Evolutionary conservation across 2,113 vertebrate genomes (phyloP).

Genomic region (Amblyornis subalaris): DNA sequence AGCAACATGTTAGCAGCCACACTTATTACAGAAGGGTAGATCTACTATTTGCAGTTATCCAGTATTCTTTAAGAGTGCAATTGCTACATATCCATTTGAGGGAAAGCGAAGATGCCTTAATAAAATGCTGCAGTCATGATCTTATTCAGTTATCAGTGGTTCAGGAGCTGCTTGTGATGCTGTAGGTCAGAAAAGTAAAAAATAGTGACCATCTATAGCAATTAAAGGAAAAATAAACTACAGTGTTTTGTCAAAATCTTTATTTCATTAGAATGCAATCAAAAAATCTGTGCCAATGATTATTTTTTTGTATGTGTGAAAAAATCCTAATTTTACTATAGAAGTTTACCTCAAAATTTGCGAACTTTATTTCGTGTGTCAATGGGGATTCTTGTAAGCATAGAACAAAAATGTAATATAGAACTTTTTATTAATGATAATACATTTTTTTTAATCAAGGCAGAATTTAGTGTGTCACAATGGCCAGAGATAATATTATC

Average conservation of each 20-base stretch:
- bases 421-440: not conserved
- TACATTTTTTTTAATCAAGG: not conserved
- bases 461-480: not conserved
- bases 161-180: not conserved
- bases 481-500: not conserved
- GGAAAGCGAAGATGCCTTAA: not conserved
- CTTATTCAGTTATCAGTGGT: not conserved
- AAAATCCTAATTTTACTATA: not conserved
- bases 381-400: not conserved
- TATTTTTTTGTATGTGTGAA: not conserved
- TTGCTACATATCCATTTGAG: not conserved
- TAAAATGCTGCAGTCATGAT: not conserved
- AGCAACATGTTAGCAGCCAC: too few species aligned
- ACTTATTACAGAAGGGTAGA: not conserved
- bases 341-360: not conserved
- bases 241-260: not conserved
- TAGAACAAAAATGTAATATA: not conserved
- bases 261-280: not conserved
- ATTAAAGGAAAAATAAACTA: not conserved
- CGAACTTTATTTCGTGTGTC: not conserved
- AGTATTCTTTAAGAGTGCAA: not conserved
- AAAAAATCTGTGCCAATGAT: not conserved
- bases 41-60: not conserved
- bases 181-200: not conserved
- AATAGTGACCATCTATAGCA: fast-evolving